Base-by-base conservation (phyloP, 2,888 invertebrate species). In the Orthosia incerta region DNA sequence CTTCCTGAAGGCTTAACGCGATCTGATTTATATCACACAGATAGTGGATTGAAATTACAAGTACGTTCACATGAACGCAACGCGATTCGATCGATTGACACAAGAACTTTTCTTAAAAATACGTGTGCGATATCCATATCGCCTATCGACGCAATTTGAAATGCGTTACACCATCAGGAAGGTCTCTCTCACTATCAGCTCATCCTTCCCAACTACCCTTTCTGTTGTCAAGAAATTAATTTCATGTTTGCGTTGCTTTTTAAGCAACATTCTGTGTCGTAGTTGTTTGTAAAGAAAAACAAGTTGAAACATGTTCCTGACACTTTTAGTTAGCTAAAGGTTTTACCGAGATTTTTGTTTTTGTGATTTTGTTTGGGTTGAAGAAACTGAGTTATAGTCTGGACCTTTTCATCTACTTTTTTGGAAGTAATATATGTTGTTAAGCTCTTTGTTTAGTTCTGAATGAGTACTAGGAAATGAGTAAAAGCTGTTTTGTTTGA, bases 291-390 rank as follows among this genome's bases (percentile, higher is more conserved):
- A 1, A 31, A 31, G 4, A 31, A 31, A 31, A 31, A 31, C 3
- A 31, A 31, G 46, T 46, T 15, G 20, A 26, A 23, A 16, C 39
- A n/a, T 63, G 62, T 61, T 68, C n/a, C 16, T 16, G 46, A 15
- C 53, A 61, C 53, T 57, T 51, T 56, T 46, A 74, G 16, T 68
- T 23, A 13, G 50, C 16, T 15, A 3, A 51, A 81, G 56, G 72
- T 79, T 62, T 57, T 26, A 11, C 56, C 31, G 13, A 46, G 50
- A 48, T 67, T 60, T 63, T 60, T 39, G 39, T 57, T n/a, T n/a
- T n/a, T n/a, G 50, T 59, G 70, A 75, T 73, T 70, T 82, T 59
- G 57, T 78, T 74, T 61, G 13, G 20, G 12, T 31, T 31, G 4
- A 66, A 31, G 46, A 56, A 83, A 75, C 31, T 20, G 18, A 68